These are phyloP conservation scores for Stictocephala bisonia DNA, from an alignment of 2,888 invertebrate species.

Conservation along the genomic window DNA sequence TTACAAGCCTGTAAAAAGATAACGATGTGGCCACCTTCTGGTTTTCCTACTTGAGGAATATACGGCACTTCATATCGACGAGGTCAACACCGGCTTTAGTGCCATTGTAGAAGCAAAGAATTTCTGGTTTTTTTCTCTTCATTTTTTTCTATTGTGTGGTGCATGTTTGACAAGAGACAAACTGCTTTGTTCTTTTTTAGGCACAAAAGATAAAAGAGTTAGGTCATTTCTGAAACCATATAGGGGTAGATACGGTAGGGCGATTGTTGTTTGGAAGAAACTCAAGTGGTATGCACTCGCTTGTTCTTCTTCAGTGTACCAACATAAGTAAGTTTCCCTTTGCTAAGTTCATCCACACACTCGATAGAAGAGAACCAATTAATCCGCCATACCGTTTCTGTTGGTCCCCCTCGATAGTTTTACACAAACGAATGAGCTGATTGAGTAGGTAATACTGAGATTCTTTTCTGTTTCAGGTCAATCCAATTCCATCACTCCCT, in stretches of 20 bases:
- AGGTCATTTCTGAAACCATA: conserved; percentile 46
- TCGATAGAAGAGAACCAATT: conserved; percentile 61
- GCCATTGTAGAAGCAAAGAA: conserved; percentile 47
- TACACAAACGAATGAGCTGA: conserved; percentile 58
- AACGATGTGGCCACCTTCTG: conserved; percentile 50
- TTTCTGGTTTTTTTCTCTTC: conserved; percentile 50
- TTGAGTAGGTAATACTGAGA: conserved; percentile 59
- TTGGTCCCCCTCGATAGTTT: conserved; percentile 59
- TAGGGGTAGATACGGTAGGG: conserved; percentile 17
- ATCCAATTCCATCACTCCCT: conserved; percentile 56
- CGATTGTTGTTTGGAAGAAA: conserved; percentile 43
- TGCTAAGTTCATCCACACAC: conserved; percentile 52
- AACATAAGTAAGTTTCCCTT: conserved; percentile 42
- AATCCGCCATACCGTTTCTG: conserved; percentile 60
- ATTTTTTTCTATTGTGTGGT: conserved; percentile 41
- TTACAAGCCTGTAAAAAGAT: conserved; percentile 47
- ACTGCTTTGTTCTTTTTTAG: conserved; percentile 51
- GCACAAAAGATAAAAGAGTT: conserved; percentile 49
- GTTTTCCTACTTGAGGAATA: conserved; percentile 50
- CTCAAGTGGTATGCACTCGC: conserved; percentile 45
- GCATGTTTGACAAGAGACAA: conserved; percentile 51
- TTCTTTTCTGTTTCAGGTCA: conserved; percentile 58
- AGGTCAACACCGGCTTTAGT: conserved; percentile 52
- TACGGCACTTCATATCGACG: conserved; percentile 48
- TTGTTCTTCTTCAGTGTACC: conserved; percentile 49